A percentile compares a stretch with the other conserved stretches of the same genome.
Conservation (phyloP, 2,888 invertebrate species). For the Aproaerema taeniolella region DNA sequence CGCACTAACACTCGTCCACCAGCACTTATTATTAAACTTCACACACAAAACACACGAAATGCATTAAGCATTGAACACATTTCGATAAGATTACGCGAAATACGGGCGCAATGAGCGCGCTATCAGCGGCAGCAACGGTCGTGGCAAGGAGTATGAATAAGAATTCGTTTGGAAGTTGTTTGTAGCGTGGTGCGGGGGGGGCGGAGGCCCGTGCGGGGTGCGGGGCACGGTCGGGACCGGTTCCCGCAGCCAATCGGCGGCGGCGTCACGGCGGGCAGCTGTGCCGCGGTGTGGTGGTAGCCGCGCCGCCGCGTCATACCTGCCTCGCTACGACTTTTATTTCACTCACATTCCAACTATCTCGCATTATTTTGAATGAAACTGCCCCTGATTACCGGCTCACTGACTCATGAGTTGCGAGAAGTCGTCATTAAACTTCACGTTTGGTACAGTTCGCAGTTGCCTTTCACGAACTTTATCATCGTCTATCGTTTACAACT, state of each 20-base stretch:
- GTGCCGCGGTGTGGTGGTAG: slow-evolving; percentile 45
- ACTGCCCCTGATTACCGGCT: slow-evolving; percentile 43
- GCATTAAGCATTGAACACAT: slow-evolving; percentile 54
- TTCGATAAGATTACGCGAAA: slow-evolving; percentile 75
- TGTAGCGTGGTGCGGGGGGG: slow-evolving; percentile 42
- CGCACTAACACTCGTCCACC: slow-evolving; percentile 19
- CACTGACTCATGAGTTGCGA: slow-evolving; percentile 45
- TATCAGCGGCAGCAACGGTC: slow-evolving; percentile 69
- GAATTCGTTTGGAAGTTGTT: slow-evolving; percentile 71
- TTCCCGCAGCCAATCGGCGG: slow-evolving; percentile 62
- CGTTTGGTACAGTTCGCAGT: slow-evolving; percentile 21
- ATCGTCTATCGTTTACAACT: slow-evolving; percentile 25
- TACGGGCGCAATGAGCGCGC: slow-evolving; percentile 53
- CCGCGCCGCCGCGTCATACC: slow-evolving; percentile 56
- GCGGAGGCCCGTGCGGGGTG: slow-evolving; percentile 35
- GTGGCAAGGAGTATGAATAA: slow-evolving; percentile 70
- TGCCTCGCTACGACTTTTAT: slow-evolving; percentile 48
- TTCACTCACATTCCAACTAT: slow-evolving; percentile 50
- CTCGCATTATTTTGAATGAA: slow-evolving; percentile 60
- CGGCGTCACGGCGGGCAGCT: slow-evolving; percentile 64
- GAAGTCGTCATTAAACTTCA: slow-evolving; percentile 28
- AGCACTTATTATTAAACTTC: slow-evolving; percentile 29
- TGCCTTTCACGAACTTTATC: slow-evolving; percentile 24
- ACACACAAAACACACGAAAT: slow-evolving; percentile 41
- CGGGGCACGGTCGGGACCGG: slow-evolving; percentile 65